Conservation (phyloP, 1,140 invertebrate genomes). For the Drosophila varians region DNA sequence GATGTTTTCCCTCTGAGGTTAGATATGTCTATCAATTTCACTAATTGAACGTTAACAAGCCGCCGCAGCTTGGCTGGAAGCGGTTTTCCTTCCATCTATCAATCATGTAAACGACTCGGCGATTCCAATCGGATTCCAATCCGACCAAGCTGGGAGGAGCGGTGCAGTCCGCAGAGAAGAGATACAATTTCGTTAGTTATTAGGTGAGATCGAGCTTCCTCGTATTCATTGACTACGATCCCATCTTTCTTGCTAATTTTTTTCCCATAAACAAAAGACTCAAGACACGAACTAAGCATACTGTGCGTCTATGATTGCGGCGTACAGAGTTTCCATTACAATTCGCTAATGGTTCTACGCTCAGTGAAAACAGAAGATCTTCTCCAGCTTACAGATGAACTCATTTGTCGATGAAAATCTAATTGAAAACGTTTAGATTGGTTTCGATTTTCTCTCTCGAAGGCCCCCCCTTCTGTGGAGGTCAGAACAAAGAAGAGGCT, state of each 20-base stretch:
- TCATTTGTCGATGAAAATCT: conserved; percentile 37
- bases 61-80: conserved; percentile 43
- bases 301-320: conserved; percentile 21
- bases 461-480: conserved; percentile 12
- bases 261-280: conserved; percentile 65
- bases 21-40: conserved; percentile 81
- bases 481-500: conserved; percentile 18
- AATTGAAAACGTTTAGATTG: conserved; percentile 41
- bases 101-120: conserved; percentile 62
- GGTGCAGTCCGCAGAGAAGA: neutral
- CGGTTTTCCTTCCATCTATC: conserved; percentile 58
- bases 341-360: conserved; percentile 38
- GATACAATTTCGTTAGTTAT: conserved; percentile 48
- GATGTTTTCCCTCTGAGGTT: conserved; percentile 47
- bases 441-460: conserved; percentile 14
- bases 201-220: conserved; percentile 48
- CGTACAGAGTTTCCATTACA: conserved; percentile 44
- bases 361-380: conserved; percentile 14
- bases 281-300: conserved; percentile 45
- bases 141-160: conserved; percentile 8
- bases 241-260: conserved; percentile 38
- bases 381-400: conserved; percentile 5
- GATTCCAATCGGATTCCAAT: conserved; percentile 23
- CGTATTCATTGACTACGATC: conserved; percentile 3
- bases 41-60: conserved; percentile 81